Evolutionary conservation across 2,888 invertebrate species (phyloP), one percentile per base, ranked within the genome.

Genomic region (Dynastes tityus): DNA sequence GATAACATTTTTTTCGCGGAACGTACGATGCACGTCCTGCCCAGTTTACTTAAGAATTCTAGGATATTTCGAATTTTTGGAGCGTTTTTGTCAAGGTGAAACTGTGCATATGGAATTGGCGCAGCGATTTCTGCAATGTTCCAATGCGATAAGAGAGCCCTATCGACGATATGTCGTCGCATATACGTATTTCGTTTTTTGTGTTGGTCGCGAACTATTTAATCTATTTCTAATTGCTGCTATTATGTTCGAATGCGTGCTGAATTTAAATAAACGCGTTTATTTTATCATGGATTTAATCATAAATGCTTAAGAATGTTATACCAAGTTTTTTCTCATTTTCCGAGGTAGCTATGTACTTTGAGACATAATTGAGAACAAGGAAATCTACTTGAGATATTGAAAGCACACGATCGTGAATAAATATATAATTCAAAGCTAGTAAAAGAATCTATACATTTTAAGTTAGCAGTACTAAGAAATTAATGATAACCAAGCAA

Each of bases 31-130:
- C 71, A 55, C 37, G 71, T 55, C 22, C 58, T n/a, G 37, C 11
- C 37, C 32, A n/a, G 58, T 71, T 71, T 71, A 58, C 73, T 40
- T 73, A 55, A 73, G 73, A 73, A 73, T 73, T 73, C 40, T 73
- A 40, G 27, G 58, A 73, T 73, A 61, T 55, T 73, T 73, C 58
- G 73, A 73, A 73, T 73, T 73, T 73, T 73, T 27, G 11, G 51
- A 68, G 49, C 51, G 49, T 68, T 68, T 68, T 16, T 16, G 37
- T 58, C 58, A 73, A 73, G 73, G 73, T 58, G 58, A 73, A 73
- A 45, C 58, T 6, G 37, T 58, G 58, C 73, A 73, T 73, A 11
- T 58, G 73, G 73, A 73, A 73, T 58, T 73, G 58, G 73, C 55
- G 58, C 73, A 73, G 58, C 51, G 27, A 73, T 73, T 55, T 58